phyloP scores from a whole-genome alignment of 1,140 invertebrate genomes.

The Ceratitis capitata region DNA sequence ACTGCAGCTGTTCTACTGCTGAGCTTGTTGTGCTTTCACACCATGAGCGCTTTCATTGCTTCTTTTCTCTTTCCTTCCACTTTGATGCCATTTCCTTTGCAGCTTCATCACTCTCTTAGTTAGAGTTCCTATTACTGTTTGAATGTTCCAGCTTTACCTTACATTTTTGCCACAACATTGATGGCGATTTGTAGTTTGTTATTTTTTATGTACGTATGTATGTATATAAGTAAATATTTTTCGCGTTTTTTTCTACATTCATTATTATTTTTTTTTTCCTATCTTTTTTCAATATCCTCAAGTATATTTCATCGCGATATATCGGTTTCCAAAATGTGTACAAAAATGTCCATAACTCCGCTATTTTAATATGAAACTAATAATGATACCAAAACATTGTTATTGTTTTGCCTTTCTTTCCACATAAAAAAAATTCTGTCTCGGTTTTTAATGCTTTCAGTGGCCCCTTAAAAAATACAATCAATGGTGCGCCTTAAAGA shows the following conservation, averaged over 20 bases:
- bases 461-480: too few relatives aligned
- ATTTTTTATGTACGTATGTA: background rate
- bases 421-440: too few relatives aligned
- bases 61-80: background rate
- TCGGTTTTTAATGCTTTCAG: too few relatives aligned
- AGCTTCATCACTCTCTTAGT: background rate
- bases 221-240: background rate
- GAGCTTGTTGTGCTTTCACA: background rate
- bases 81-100: background rate
- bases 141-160: conserved; percentile 5
- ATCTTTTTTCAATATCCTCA: too few relatives aligned
- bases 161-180: background rate
- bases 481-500: too few relatives aligned
- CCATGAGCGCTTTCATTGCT: conserved; percentile 1
- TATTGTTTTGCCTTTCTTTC: too few relatives aligned
- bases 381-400: too few relatives aligned
- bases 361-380: too few relatives aligned
- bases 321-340: too few relatives aligned
- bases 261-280: background rate
- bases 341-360: too few relatives aligned
- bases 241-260: background rate
- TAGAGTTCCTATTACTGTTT: conserved; percentile 11
- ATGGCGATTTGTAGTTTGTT: conserved; percentile 14
- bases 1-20: background rate
- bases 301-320: too few relatives aligned